These are phyloP conservation scores for Gryllus bimaculatus DNA, from an alignment of 1,140 invertebrate species.

Conservation along the genomic window DNA sequence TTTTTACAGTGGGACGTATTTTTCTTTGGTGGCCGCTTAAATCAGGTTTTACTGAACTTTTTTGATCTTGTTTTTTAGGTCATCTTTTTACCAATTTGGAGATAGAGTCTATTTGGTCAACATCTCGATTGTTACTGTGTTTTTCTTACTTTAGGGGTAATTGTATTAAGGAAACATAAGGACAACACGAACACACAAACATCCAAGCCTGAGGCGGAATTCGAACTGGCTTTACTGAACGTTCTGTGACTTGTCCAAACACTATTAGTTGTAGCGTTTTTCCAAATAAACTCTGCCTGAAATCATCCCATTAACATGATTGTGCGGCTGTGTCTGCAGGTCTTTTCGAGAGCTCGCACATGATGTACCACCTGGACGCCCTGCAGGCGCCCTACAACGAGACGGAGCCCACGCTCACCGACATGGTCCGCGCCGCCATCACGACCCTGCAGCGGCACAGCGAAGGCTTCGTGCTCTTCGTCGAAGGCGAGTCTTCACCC, in stretches of 20 bases:
- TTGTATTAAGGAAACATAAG: no score
- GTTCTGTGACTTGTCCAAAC: background rate
- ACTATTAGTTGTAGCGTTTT: background rate
- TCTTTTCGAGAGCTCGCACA: constrained; percentile 49
- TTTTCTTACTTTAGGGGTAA: no score
- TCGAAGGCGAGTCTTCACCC: constrained; percentile 9
- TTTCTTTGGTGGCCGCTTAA: no score
- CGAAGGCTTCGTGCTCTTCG: constrained; percentile 50
- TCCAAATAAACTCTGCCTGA: background rate
- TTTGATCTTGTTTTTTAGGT: no score
- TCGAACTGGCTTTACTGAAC: background rate
- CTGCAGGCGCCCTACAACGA: background rate
- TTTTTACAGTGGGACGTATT: no score
- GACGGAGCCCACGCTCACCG: constrained; percentile 51
- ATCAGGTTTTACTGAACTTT: background rate
- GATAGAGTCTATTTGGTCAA: no score
- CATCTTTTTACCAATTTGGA: no score
- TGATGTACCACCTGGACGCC: constrained; percentile 40
- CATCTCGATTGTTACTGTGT: no score
- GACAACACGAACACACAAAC: no score
- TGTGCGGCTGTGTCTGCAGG: background rate
- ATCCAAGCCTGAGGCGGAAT: no score
- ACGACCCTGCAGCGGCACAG: constrained; percentile 60
- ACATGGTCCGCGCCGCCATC: constrained; percentile 75
- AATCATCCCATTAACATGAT: background rate